Conservation (phyloP, 2,797 vertebrate genomes). For the Dallia pectoralis region DNA sequence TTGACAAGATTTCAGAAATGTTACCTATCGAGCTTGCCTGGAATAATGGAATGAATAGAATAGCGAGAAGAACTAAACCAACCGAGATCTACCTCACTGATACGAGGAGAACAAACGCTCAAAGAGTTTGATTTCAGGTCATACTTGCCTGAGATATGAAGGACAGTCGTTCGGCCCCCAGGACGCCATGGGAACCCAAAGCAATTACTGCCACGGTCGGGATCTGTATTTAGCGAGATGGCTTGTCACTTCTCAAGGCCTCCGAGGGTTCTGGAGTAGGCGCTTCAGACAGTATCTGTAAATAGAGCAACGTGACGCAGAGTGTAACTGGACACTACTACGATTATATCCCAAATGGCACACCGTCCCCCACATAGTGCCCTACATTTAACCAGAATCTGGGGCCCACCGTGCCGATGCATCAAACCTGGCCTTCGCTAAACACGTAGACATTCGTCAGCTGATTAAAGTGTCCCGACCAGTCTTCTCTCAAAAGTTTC, state of each 20-base stretch:
- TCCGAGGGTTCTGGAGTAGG: constrained; percentile 53
- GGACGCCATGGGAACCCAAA: constrained; percentile 53
- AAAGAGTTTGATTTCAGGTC: not conserved
- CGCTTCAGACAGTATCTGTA: constrained; percentile 57
- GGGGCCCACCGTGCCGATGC: too few relatives aligned
- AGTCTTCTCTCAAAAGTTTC: too few relatives aligned
- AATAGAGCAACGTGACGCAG: constrained; percentile 59
- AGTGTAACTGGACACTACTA: constrained; percentile 33
- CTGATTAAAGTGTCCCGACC: too few relatives aligned
- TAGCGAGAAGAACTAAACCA: not conserved
- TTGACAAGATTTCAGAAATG: not conserved
- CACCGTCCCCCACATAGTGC: not conserved
- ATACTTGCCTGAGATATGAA: constrained; percentile 39
- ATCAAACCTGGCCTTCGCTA: too few relatives aligned
- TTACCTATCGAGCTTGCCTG: not conserved
- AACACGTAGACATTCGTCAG: too few relatives aligned
- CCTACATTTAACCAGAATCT: too few relatives aligned
- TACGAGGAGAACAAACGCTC: not conserved
- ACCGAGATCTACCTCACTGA: not conserved
- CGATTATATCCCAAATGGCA: not conserved
- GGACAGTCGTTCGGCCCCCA: constrained; percentile 37
- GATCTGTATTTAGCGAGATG: constrained; percentile 70
- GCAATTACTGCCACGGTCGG: constrained; percentile 62
- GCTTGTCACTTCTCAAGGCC: constrained; percentile 75
- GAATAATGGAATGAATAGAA: not conserved